Conservation (phyloP, 2,797 vertebrate genomes). For the Cossypha heuglini region DNA sequence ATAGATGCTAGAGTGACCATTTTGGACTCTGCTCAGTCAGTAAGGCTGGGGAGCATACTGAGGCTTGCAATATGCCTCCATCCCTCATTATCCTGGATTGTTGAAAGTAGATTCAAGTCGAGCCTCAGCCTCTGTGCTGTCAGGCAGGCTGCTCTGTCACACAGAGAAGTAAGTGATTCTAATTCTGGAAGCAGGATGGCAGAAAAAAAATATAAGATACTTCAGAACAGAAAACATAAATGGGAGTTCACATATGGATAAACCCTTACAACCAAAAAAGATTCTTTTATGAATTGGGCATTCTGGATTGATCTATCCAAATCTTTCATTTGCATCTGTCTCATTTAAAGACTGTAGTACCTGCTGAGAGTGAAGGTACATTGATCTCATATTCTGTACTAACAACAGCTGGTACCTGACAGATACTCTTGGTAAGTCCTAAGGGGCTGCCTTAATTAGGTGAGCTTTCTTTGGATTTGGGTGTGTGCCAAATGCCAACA, state of each 20-base stretch:
- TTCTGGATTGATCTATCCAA: background rate
- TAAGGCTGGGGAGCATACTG: background rate
- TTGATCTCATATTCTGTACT: background rate
- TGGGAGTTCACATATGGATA: background rate
- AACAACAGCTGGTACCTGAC: constrained; percentile 31
- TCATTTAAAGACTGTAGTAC: background rate
- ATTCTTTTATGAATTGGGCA: background rate
- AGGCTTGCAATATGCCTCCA: background rate
- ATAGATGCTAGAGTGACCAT: background rate
- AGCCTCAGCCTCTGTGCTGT: background rate
- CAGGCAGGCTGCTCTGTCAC: background rate
- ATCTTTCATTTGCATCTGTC: background rate
- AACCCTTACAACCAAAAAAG: background rate
- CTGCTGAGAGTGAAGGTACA: background rate
- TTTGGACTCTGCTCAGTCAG: background rate
- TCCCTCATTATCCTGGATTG: background rate
- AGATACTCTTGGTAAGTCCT: background rate
- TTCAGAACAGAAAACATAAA: background rate
- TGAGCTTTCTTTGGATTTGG: background rate
- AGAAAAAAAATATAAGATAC: background rate
- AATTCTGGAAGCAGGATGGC: background rate
- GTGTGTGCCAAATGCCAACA: background rate
- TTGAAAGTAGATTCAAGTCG: background rate
- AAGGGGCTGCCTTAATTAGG: constrained; percentile 7
- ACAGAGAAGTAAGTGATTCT: background rate